Evolutionary conservation across 2,888 invertebrate genomes (phyloP), one percentile per base, ranked within the genome.

Genomic region (Nomada goodeniana): DNA sequence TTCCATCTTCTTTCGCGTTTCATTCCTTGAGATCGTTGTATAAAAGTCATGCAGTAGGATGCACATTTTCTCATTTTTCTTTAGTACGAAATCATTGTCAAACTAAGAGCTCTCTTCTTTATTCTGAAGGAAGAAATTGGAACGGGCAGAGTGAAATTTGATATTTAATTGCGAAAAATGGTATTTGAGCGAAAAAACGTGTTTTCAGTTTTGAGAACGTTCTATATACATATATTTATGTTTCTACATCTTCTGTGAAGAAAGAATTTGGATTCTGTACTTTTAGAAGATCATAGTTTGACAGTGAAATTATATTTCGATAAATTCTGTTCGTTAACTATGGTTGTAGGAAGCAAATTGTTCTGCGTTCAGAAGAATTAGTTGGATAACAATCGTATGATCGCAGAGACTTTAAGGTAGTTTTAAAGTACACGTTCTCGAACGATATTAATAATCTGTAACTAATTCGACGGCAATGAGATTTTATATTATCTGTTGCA

Each of bases 401-500:
- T 23, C 44, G 50, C 11, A 47, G 4, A 63, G 26, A 70, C 55
- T 63, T 23, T 15, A 26, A 26, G 20, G 26, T 69, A 78, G 26
- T 7, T 55, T 64, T 57, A 42, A 65, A 57, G 36, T 36, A n/a
- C 23, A 63, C 20, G 18, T 36, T 20, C 36, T 29, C n/a, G 11
- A 61, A 10, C 59, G 29, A 61, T 69, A 42, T 42, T 13, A 7
- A 55, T 23, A 29, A 20, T 36, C 42, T 53, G 42, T 61, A 61
- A 68, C 11, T 20, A 80, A 81, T 67, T 76, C 44, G 20, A 59
- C 73, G 78, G 60, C 67, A 63, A 79, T 72, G 11, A 23, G 36
- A 76, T 72, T 81, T 83, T 82, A 72, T 82, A 82, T 77, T 65
- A 69, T 47, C 53, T 71, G 44, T 65, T 60, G 57, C 65, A 64